Base-by-base conservation (phyloP, 2,797 vertebrate species). In the Enteromius mattozi region DNA sequence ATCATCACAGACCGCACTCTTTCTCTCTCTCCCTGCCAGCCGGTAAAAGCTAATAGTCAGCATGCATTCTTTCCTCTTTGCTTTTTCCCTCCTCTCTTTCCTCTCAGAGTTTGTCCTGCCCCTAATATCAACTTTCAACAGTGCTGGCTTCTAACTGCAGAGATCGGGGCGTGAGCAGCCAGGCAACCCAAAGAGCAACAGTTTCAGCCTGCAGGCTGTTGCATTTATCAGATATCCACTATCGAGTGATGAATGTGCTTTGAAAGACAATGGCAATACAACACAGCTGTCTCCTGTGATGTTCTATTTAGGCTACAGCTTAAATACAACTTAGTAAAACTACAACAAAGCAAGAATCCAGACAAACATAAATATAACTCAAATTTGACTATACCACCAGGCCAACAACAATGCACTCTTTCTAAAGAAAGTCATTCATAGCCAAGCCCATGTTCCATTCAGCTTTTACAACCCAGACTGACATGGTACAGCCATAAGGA, bases 61-160 rank as follows among this genome's bases (percentile, higher is more conserved):
- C 69, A 75, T 84, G 66, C 76, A 84, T 87, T 81, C 24, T 63
- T 84, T 80, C 81, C 72, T 40, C 63, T 51, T 47, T n/a, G 37
- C 71, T 70, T 83, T 78, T 72, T 56, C 59, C 66, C 82, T 77
- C 47, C 82, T 79, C 74, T 69, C 76, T 51, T 82, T 82, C 80
- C 77, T 54, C 63, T 45, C 65, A 7, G 76, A 80, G 45, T 40
- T 83, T 75, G 87, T 37, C 84, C 89, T 78, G 84, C 88, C 88
- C 82, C 82, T 69, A 56, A 81, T 69, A 88, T 89, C 87, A 87
- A 80, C 88, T 86, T 88, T 84, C 88, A 89, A 66, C 37, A 59
- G 83, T 19, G 19, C 68, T 63, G 81, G 71, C 78, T 78, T 33
- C 24, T 65, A 70, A 70, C 61, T 71, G 56, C 78, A 68, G 51